Evolutionary conservation across 2,888 invertebrate species (phyloP).

Genomic region (Dryobotodes eremita): DNA sequence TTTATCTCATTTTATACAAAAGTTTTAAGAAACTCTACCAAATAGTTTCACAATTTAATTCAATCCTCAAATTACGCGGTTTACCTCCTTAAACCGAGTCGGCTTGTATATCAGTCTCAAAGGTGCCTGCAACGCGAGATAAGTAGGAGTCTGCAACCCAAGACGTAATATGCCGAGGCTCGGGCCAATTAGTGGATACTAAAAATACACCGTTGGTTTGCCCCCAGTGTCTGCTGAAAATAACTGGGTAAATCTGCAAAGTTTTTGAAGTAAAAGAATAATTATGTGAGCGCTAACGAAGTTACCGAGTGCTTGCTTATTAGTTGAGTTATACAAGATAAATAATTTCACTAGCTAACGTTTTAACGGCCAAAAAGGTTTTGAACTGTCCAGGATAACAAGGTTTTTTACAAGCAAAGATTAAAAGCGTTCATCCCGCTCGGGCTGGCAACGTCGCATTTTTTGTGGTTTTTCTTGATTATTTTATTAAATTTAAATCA

Average conservation of each 20-base stretch:
- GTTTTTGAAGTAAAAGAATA: constrained; percentile 5
- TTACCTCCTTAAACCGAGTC: constrained; percentile 23
- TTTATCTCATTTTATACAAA: neutral
- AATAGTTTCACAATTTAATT: constrained; percentile 18
- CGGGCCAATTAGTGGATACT: constrained; percentile 54
- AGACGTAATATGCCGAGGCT: constrained; percentile 51
- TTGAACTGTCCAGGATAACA: neutral
- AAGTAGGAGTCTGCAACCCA: constrained; percentile 53
- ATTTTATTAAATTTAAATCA: too few relatives aligned
- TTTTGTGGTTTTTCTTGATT: too few relatives aligned
- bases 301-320: neutral
- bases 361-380: neutral
- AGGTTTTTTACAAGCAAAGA: neutral
- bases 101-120: constrained; percentile 51
- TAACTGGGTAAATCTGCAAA: neutral
- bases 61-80: constrained; percentile 23
- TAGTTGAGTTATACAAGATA: too few relatives aligned
- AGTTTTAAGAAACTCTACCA: neutral
- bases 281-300: neutral
- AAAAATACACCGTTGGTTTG: constrained; percentile 45
- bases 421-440: too few relatives aligned
- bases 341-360: too few relatives aligned
- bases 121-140: constrained; percentile 63
- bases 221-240: constrained; percentile 18
- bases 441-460: too few relatives aligned